These are phyloP conservation scores for Leptinotarsa undecemlineata DNA, from an alignment of 1,140 invertebrate species.

Conservation along the genomic window DNA sequence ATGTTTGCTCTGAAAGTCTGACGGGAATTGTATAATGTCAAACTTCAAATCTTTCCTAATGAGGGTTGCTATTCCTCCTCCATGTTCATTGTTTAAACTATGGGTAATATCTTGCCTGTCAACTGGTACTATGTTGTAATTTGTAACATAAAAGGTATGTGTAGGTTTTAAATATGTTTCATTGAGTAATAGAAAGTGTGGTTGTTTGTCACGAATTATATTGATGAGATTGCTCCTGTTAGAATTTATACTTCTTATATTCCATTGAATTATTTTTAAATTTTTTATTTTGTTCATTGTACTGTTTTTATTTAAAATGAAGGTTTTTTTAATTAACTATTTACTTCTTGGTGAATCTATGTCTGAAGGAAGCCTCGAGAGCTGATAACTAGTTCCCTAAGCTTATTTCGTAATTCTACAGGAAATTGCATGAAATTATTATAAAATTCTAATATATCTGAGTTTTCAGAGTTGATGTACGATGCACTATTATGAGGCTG, in stretches of 20 bases:
- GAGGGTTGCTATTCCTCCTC: slow-evolving; percentile 3
- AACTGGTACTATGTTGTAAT: neutral
- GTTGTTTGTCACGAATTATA: slow-evolving; percentile 1
- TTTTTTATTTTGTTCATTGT: neutral
- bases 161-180: neutral
- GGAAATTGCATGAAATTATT: slow-evolving; percentile 16
- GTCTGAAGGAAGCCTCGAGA: neutral
- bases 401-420: neutral
- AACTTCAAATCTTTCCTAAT: neutral
- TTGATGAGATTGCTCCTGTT: slow-evolving; percentile 9
- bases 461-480: neutral
- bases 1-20: neutral
- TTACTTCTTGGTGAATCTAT: neutral
- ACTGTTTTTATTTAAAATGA: neutral
- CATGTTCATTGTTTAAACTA: neutral
- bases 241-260: slow-evolving; percentile 7
- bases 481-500: slow-evolving; percentile 10
- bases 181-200: neutral
- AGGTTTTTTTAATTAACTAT: neutral
- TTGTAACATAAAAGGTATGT: neutral
- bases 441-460: neutral
- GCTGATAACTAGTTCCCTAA: neutral
- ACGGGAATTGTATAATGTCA: neutral
- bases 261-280: slow-evolving; percentile 11
- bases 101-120: neutral